phyloP scores from a whole-genome alignment of 2,888 invertebrate genomes.

The Drosophila picticornis region DNA sequence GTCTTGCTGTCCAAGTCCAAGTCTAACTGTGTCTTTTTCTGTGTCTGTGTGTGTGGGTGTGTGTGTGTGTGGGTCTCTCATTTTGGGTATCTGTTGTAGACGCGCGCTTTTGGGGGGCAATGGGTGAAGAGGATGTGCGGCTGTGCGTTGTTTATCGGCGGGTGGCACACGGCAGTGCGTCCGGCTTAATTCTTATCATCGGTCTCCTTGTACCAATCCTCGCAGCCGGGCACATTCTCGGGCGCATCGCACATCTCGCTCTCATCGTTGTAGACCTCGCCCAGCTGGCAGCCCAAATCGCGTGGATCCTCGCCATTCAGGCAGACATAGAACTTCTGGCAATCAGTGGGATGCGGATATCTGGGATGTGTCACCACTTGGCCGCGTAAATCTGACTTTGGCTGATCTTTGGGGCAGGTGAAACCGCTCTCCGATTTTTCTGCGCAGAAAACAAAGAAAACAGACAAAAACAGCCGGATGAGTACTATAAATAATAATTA shows the following conservation, averaged over 20 bases:
- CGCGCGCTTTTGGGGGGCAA: conserved; percentile 35
- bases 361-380: conserved; percentile 93
- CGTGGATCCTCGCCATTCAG: conserved; percentile 94
- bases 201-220: conserved; percentile 96
- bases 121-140: conserved; percentile 6
- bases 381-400: conserved; percentile 88
- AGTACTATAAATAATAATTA: background rate
- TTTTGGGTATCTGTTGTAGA: conserved; percentile 42
- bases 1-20: conserved; percentile 29
- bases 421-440: conserved; percentile 93
- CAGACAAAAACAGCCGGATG: conserved; percentile 55
- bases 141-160: conserved; percentile 39
- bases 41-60: conserved; percentile 4
- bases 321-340: conserved; percentile 96
- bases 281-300: conserved; percentile 93
- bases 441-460: conserved; percentile 73
- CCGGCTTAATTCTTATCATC: conserved; percentile 87
- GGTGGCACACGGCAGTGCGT: conserved; percentile 26
- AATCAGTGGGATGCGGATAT: conserved; percentile 94
- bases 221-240: conserved; percentile 95
- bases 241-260: conserved; percentile 94
- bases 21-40: conserved; percentile 18
- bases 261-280: conserved; percentile 96
- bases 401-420: conserved; percentile 91
- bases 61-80: conserved; percentile 4